Conservation (phyloP, 2,113 vertebrate genomes). For the Oreochromis niloticus region DNA sequence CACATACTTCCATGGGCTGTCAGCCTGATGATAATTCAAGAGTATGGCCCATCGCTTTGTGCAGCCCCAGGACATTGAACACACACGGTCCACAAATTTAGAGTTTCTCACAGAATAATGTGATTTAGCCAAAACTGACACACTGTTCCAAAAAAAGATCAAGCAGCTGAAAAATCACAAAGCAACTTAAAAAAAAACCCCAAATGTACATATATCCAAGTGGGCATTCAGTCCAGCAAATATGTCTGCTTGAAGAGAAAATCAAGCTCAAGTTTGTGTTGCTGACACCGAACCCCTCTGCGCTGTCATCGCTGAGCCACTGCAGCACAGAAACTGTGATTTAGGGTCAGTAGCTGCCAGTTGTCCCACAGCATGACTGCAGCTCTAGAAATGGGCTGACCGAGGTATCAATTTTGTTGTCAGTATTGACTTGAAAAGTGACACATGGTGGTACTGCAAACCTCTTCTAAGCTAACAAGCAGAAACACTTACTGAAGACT, state of each 20-base stretch:
- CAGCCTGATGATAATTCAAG: constrained; percentile 5
- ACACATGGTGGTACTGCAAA: constrained; percentile 25
- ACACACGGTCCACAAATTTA: background rate
- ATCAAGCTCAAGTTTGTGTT: background rate
- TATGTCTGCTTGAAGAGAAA: background rate
- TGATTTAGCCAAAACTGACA: constrained; percentile 14
- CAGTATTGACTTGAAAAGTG: constrained; percentile 2
- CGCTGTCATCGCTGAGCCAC: constrained; percentile 6
- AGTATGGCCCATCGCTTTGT: background rate
- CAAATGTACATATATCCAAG: background rate
- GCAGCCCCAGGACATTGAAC: background rate
- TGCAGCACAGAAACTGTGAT: constrained; percentile 34
- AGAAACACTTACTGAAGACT: background rate
- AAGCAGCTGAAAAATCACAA: background rate
- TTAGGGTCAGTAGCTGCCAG: constrained; percentile 20
- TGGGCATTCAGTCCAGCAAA: background rate
- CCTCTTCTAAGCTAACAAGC: background rate
- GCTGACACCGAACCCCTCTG: background rate
- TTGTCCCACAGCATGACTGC: constrained; percentile 9
- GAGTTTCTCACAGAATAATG: background rate
- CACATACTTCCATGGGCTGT: background rate
- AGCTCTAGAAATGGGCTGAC: background rate
- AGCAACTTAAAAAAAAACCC: background rate
- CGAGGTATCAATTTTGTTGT: constrained; percentile 10
- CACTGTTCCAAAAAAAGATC: background rate